Conservation (phyloP, 2,888 invertebrate genomes). For the Branchellion lobata region DNA sequence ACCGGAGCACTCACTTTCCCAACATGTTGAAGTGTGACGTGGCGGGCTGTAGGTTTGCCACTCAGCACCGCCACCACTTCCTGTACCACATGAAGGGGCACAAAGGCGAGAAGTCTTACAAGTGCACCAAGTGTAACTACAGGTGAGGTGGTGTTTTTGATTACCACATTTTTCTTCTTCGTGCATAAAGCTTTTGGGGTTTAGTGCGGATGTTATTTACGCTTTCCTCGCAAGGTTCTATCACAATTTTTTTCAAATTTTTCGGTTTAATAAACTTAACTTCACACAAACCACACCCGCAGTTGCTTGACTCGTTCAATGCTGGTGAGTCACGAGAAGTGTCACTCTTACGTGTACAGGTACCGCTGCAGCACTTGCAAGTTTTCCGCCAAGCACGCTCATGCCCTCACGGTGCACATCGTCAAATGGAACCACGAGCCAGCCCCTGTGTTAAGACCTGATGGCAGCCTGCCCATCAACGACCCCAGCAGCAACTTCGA, state of each 20-base stretch:
- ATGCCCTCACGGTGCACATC: constrained; percentile 39
- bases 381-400: constrained; percentile 40
- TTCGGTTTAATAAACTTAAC: not conserved
- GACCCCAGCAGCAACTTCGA: constrained; percentile 41
- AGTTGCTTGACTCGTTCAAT: constrained; percentile 35
- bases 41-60: constrained; percentile 31
- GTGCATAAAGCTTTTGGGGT: not conserved
- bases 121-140: constrained; percentile 37
- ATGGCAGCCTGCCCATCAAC: constrained; percentile 38
- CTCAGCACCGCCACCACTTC: constrained; percentile 36
- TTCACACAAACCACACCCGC: not conserved
- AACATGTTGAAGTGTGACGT: constrained; percentile 16
- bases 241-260: not conserved
- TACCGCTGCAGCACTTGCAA: constrained; percentile 39
- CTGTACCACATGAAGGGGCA: constrained; percentile 36
- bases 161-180: not conserved
- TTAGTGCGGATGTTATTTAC: not conserved
- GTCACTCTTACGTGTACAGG: constrained; percentile 30
- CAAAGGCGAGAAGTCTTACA: constrained; percentile 26
- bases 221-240: not conserved
- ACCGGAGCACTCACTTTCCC: constrained; percentile 31
- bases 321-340: constrained; percentile 37
- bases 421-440: constrained; percentile 26
- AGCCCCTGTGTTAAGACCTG: constrained; percentile 32
- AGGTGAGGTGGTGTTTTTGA: constrained; percentile 5